Evolutionary conservation across 1,140 invertebrate genomes (phyloP).

Genomic region (Dendroctonus ponderosae): DNA sequence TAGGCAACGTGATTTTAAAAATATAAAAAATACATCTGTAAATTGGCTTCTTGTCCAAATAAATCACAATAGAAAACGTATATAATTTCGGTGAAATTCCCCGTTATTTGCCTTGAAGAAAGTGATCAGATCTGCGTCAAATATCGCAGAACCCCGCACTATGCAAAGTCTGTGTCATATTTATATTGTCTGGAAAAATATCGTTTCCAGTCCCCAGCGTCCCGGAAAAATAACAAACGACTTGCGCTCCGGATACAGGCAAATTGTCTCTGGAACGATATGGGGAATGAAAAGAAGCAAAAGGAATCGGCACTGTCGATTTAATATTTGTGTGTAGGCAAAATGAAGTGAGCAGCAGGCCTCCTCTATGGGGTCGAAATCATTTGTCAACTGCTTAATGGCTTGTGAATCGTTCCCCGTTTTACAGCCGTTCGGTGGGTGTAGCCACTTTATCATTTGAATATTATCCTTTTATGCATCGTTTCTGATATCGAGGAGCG

Average conservation of each 20-base stretch:
- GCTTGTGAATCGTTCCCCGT: conserved; percentile 23
- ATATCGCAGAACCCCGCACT: background rate
- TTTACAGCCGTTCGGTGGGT: conserved; percentile 9
- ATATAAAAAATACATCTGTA: no score
- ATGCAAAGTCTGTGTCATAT: conserved; percentile 19
- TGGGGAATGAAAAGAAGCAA: conserved; percentile 18
- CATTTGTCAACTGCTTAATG: conserved; percentile 30
- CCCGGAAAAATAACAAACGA: conserved; percentile 26
- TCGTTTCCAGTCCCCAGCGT: conserved; percentile 6
- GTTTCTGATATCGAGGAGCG: background rate
- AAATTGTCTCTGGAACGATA: conserved; percentile 24
- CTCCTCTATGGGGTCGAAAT: conserved; percentile 14
- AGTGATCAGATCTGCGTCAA: background rate
- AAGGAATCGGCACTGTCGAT: conserved; percentile 13
- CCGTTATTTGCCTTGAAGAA: conserved; percentile 4
- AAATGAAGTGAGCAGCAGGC: conserved; percentile 7
- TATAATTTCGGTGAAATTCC: no score
- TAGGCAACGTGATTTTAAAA: no score
- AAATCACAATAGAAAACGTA: no score
- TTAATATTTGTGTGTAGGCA: conserved; percentile 26
- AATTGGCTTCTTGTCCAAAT: no score
- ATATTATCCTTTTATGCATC: conserved; percentile 16
- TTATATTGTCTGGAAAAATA: conserved; percentile 17
- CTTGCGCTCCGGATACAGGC: conserved; percentile 22
- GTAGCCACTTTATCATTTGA: conserved; percentile 21